Percentiles rank a stretch among this genome's conserved stretches.
Conservation (phyloP, 2,797 vertebrate species). For the Eupleurogrammus muticus region DNA sequence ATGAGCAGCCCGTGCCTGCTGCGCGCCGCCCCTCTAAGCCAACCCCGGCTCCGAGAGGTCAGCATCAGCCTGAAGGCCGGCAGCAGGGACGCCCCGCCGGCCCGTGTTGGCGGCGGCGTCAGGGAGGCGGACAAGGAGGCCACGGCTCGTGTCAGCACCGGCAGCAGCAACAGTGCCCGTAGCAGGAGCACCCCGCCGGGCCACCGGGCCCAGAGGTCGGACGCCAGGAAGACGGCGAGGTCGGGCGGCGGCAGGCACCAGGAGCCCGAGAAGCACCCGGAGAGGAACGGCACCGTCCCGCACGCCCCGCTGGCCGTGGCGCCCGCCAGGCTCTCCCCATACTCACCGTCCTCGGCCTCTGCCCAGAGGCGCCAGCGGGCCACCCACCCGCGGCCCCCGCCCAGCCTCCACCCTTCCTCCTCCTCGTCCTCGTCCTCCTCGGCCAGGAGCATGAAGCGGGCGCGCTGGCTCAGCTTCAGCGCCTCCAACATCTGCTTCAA, state of each 20-base stretch:
- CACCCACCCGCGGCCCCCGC: conserved; percentile 61
- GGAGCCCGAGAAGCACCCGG: conserved; percentile 66
- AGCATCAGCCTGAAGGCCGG: conserved; percentile 84
- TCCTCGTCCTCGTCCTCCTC: conserved; percentile 74
- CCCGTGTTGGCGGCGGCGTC: conserved; percentile 48
- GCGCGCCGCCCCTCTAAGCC: conserved; percentile 78
- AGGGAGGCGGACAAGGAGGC: conserved; percentile 75
- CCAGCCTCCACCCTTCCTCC: conserved; percentile 47
- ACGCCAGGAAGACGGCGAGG: conserved; percentile 62
- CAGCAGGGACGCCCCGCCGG: conserved; percentile 67
- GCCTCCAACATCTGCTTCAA: conserved; percentile 86
- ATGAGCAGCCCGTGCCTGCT: conserved; percentile 87
- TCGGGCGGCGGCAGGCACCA: conserved; percentile 50
- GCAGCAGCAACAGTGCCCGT: conserved; percentile 73
- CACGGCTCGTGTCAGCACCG: conserved; percentile 56
- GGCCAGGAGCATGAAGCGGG: conserved; percentile 80
- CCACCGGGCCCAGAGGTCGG: conserved; percentile 69
- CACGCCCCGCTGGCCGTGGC: conserved; percentile 58
- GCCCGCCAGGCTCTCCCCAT: conserved; percentile 48
- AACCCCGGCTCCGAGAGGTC: conserved; percentile 83
- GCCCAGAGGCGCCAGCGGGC: conserved; percentile 71
- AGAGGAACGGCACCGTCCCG: conserved; percentile 79
- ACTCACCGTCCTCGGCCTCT: conserved; percentile 73
- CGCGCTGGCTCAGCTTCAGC: conserved; percentile 86
- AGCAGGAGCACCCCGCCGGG: conserved; percentile 85